These are phyloP conservation scores for Pachypanchax playfairii DNA, from an alignment of 2,113 vertebrate species.

Conservation along the genomic window DNA sequence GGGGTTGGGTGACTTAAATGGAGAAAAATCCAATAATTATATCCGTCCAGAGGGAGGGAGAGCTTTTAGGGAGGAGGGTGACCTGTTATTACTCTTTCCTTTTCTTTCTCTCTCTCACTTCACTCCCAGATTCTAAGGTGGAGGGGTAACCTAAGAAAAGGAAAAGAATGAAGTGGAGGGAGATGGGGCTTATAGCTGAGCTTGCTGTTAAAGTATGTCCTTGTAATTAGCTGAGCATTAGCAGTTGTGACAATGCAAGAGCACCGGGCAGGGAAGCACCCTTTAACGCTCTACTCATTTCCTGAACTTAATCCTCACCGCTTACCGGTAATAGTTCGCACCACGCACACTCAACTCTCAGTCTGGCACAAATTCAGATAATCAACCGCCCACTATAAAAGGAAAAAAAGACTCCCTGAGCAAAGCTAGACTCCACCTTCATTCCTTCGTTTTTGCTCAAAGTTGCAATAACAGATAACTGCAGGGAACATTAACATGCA, in stretches of 20 bases:
- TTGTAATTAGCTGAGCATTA: constrained; percentile 81
- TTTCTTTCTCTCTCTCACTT: constrained; percentile 61
- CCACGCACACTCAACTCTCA: constrained; percentile 19
- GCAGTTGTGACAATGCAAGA: constrained; percentile 69
- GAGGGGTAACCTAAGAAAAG: constrained; percentile 69
- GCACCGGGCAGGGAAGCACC: constrained; percentile 69
- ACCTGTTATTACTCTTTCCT: constrained; percentile 75
- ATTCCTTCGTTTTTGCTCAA: constrained; percentile 55
- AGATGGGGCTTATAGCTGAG: constrained; percentile 59
- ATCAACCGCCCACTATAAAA: constrained; percentile 62
- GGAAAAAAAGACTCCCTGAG: constrained; percentile 39
- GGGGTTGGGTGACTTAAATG: constrained; percentile 70
- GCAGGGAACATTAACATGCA: constrained; percentile 26
- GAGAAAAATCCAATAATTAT: constrained; percentile 81
- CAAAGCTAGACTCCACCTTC: constrained; percentile 62
- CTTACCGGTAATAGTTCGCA: constrained; percentile 71
- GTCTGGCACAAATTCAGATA: constrained; percentile 56
- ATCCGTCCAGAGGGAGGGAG: constrained; percentile 67
- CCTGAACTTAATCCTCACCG: constrained; percentile 77
- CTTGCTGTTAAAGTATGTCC: constrained; percentile 78
- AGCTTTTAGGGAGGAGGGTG: constrained; percentile 63
- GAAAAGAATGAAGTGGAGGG: constrained; percentile 42
- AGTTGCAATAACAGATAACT: constrained; percentile 55
- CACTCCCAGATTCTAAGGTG: constrained; percentile 68
- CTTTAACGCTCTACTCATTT: constrained; percentile 79